phyloP scores from a whole-genome alignment of 2,797 vertebrate species.

The Neopelma chrysocephalum region DNA sequence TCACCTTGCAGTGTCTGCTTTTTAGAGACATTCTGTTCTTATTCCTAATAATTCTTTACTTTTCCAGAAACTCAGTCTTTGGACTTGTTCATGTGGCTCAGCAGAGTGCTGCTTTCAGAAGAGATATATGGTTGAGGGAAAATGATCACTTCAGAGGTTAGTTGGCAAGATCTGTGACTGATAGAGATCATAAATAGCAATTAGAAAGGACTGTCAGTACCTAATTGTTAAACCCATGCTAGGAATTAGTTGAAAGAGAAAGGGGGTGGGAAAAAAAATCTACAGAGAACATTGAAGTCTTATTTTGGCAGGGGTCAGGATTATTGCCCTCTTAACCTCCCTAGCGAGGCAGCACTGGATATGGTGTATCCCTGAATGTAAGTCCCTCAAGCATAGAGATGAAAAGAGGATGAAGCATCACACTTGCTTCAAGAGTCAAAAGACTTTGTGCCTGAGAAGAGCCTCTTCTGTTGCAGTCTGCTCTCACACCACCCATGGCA shows the following conservation, averaged over 20 bases:
- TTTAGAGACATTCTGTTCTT: not conserved
- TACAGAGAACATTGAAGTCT: not conserved
- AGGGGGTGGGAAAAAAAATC: accelerated
- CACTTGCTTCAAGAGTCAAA: not conserved
- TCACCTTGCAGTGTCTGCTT: not conserved
- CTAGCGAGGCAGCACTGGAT: not conserved
- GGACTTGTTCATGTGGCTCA: not conserved
- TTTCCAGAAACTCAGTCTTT: not conserved
- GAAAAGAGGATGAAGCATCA: not conserved
- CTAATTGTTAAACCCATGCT: not conserved
- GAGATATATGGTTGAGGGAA: not conserved
- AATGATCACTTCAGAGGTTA: not conserved
- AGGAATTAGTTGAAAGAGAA: not conserved
- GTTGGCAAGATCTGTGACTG: not conserved
- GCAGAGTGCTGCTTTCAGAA: not conserved
- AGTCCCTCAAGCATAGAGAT: not conserved
- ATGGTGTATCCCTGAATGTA: not conserved
- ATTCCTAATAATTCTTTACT: not conserved
- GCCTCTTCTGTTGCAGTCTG: not conserved
- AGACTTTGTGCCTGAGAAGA: not conserved
- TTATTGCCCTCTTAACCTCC: not conserved
- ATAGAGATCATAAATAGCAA: not conserved
- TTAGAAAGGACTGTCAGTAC: not conserved
- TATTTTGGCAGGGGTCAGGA: not conserved
- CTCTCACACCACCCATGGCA: not conserved